A percentile compares a stretch with the other conserved stretches of the same genome.
These are phyloP conservation scores for Phocoena phocoena DNA, from an alignment of 2,113 vertebrate species.

Conservation along the genomic window DNA sequence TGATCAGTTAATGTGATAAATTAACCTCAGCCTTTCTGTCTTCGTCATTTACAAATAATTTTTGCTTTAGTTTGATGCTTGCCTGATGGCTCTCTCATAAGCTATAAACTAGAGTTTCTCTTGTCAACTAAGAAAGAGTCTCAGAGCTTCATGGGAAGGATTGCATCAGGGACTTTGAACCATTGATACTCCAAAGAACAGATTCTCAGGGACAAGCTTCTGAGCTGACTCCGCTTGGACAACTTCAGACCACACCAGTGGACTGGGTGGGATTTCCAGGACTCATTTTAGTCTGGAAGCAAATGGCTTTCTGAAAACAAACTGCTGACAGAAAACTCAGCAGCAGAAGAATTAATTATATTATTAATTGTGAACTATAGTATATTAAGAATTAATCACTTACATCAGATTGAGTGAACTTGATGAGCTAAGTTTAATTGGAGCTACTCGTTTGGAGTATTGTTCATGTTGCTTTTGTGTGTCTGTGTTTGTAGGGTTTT, in stretches of 20 bases:
- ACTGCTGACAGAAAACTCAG: neutral
- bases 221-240: neutral
- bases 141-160: neutral
- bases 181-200: neutral
- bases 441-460: neutral
- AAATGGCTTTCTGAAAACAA: neutral
- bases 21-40: neutral
- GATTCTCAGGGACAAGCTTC: neutral
- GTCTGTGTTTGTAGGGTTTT: neutral
- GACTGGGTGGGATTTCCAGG: neutral
- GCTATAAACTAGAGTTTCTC: neutral
- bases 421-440: neutral
- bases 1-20: neutral
- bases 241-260: neutral
- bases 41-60: neutral
- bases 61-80: neutral
- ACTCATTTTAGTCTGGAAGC: neutral
- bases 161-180: neutral
- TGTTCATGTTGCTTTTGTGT: neutral
- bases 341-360: neutral
- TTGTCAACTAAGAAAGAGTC: neutral
- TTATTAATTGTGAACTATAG: too few species aligned
- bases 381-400: too few species aligned
- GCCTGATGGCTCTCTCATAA: neutral
- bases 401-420: neutral